Conservation (phyloP, 2,888 invertebrate genomes). For the Serrognathus titanus region DNA sequence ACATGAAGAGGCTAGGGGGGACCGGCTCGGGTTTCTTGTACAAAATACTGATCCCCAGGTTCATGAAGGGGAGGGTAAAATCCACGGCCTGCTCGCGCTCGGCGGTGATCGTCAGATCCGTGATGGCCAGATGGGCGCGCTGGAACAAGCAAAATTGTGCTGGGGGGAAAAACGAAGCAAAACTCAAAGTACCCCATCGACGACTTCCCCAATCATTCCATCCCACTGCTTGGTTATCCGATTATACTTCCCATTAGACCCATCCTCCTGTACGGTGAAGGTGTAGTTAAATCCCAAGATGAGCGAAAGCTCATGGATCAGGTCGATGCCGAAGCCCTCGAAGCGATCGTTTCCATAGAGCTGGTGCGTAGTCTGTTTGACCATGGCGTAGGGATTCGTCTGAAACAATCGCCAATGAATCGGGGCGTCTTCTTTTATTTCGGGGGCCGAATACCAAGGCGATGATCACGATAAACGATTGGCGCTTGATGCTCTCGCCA, state of each 20-base stretch:
- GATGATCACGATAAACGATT: conserved; percentile 69
- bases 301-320: conserved; percentile 75
- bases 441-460: conserved; percentile 59
- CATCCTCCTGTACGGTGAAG: conserved; percentile 73
- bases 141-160: conserved; percentile 44
- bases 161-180: background rate
- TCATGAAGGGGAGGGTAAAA: conserved; percentile 96
- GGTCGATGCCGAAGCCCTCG: conserved; percentile 86
- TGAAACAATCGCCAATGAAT: conserved; percentile 42
- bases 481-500: conserved; percentile 65
- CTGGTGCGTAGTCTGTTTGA: conserved; percentile 63
- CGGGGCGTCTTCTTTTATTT: background rate
- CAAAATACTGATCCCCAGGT: conserved; percentile 86
- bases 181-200: conserved; percentile 57
- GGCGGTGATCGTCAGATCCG: conserved; percentile 86
- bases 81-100: conserved; percentile 85
- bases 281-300: conserved; percentile 80
- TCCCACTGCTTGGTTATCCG: conserved; percentile 62
- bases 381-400: conserved; percentile 88
- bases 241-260: conserved; percentile 68
- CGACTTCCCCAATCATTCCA: conserved; percentile 72
- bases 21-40: conserved; percentile 83
- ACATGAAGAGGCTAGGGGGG: conserved; percentile 86
- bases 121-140: conserved; percentile 89
- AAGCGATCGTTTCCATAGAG: conserved; percentile 77